Evolutionary conservation across 2,888 invertebrate genomes (phyloP), one percentile per base, ranked within the genome.

Genomic region (Dryobotodes eremita): DNA sequence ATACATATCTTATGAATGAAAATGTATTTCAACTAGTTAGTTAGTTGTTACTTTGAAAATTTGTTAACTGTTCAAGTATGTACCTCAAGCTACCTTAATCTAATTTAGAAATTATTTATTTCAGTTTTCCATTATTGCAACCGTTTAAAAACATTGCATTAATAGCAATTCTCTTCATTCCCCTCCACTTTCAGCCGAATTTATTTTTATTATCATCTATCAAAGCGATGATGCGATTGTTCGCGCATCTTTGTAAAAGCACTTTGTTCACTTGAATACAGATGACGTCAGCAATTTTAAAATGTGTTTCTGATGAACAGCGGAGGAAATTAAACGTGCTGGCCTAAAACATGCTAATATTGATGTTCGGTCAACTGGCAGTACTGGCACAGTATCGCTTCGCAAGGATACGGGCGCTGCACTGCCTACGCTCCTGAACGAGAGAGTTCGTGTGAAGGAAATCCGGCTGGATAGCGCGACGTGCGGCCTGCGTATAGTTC

Each of bases 361-460:
- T n/a, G 50, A 36, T 73, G 62, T 31, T 69, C 20, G 46, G 46
- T 55, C 26, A 15, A 48, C 36, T 66, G 66, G n/a, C 61, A 17
- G 36, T n/a, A 26, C 50, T 59, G 66, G 36, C 68, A 42, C 59
- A 64, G 42, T 61, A 75, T 73, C 50, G 75, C 31, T 50, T 17
- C 36, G 71, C 72, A 50, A 79, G 86, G 75, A 79, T 86, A 65
- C 65, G 17, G 53, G 66, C 31, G 50, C 75, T 64, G 75, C 59
- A 59, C 31, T 36, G 68, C 59, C 15, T 42, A 61, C 74, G 68
- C 65, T 83, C 61, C 66, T 57, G 48, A 17, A 57, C 64, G 83
- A 66, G 61, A 69, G 86, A 83, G 79, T 76, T 59, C 73, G 84
- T 53, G 66, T 61, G 50, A 7, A 83, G 86, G 87, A 85, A 65